Conservation (phyloP, 2,113 vertebrate genomes). For the Mus pahari region DNA sequence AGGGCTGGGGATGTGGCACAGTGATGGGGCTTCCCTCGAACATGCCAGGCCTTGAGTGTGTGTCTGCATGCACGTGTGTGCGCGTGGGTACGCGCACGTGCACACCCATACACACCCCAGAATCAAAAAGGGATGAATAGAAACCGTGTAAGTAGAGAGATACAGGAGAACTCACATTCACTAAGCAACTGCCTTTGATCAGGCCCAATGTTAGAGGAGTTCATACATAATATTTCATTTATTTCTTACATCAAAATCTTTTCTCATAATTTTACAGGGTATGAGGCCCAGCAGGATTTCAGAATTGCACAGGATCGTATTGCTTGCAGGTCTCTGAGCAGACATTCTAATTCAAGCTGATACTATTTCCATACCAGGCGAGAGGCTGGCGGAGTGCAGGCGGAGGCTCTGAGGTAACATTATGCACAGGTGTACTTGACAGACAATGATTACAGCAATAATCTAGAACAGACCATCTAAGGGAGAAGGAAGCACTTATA, state of each 20-base stretch:
- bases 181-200: not conserved
- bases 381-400: not conserved
- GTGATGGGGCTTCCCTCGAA: not conserved
- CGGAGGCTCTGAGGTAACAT: not conserved
- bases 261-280: conserved; percentile 40
- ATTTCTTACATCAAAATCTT: conserved; percentile 35
- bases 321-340: conserved; percentile 31
- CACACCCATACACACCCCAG: too few relatives aligned
- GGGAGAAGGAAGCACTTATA: not conserved
- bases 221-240: conserved; percentile 31
- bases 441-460: not conserved
- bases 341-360: conserved; percentile 43
- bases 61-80: too few relatives aligned
- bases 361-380: conserved; percentile 21
- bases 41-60: too few relatives aligned
- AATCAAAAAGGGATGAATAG: not conserved
- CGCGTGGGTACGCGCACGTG: too few relatives aligned
- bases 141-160: not conserved
- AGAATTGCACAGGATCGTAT: not conserved
- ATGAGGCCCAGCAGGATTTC: not conserved
- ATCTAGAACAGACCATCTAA: not conserved
- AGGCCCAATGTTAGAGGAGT: not conserved
- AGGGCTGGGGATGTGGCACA: not conserved
- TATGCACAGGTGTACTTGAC: conserved; percentile 21
- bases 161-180: not conserved